Percentiles rank a stretch among this genome's conserved stretches.
Evolutionary conservation across 2,888 invertebrate genomes (phyloP).

Genomic region (Calliscelio sp.): DNA sequence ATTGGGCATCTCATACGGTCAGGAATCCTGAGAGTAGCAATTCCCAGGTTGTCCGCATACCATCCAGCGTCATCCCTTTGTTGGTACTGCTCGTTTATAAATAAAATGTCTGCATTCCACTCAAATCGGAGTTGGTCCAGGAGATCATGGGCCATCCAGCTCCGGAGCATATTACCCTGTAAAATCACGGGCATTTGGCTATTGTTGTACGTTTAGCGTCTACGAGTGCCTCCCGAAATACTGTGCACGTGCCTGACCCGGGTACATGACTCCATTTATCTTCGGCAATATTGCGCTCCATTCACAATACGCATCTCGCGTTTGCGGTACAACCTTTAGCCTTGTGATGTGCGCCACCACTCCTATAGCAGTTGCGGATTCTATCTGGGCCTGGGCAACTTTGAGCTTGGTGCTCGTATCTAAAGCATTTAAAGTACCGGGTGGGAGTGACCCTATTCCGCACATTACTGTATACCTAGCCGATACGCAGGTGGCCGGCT

Average conservation of each 20-base stretch:
- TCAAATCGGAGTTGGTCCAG: conserved; percentile 47
- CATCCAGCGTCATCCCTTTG: conserved; percentile 11
- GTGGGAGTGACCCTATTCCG: no score
- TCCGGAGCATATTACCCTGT: conserved; percentile 71
- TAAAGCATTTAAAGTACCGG: no score
- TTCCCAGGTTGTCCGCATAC: conserved; percentile 47
- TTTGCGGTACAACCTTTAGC: no score
- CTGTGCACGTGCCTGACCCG: neutral
- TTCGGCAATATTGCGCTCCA: neutral
- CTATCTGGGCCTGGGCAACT: no score
- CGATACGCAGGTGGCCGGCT: no score
- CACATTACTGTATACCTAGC: no score
- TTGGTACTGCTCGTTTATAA: conserved; percentile 39
- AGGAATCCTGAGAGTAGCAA: conserved; percentile 58
- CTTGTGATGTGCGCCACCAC: no score
- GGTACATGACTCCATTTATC: neutral
- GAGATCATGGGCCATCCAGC: conserved; percentile 63
- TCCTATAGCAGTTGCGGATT: no score
- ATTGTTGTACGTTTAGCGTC: neutral
- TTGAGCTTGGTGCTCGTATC: no score
- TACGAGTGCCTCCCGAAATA: neutral
- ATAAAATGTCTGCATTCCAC: conserved; percentile 14
- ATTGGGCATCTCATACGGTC: neutral
- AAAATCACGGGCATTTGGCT: neutral
- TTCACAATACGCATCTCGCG: neutral